Conservation (phyloP, 2,797 vertebrate species). For the Macroramphosus scolopax region DNA sequence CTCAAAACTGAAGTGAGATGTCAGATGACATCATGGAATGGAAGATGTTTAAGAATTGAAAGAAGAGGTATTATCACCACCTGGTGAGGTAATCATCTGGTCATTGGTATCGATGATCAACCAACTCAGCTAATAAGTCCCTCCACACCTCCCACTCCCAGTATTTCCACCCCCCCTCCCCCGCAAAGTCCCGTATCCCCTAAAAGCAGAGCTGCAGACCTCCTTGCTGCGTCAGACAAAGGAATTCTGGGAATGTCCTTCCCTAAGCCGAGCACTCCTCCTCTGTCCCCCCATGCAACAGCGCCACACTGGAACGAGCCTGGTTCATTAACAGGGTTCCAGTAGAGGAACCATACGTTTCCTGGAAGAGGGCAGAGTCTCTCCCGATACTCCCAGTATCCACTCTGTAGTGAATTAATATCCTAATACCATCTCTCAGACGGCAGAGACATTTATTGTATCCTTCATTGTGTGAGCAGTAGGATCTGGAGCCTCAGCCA, state of each 20-base stretch:
- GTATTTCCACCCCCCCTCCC: constrained; percentile 28
- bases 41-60: too few relatives aligned
- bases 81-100: constrained; percentile 29
- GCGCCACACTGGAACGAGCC: constrained; percentile 33
- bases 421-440: constrained; percentile 36
- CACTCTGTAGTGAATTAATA: too few relatives aligned
- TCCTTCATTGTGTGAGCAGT: constrained; percentile 25
- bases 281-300: constrained; percentile 30
- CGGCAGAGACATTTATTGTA: constrained; percentile 28
- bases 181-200: not conserved
- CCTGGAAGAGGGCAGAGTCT: constrained; percentile 43
- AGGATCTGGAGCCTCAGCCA: constrained; percentile 33
- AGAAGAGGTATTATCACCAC: not conserved
- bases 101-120: constrained; percentile 18
- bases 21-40: too few relatives aligned
- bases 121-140: constrained; percentile 34
- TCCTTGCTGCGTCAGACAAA: constrained; percentile 60
- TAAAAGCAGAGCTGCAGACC: constrained; percentile 37
- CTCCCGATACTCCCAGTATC: constrained; percentile 22
- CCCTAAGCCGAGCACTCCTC: constrained; percentile 34
- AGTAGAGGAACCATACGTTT: constrained; percentile 68
- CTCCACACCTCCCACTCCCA: constrained; percentile 38
- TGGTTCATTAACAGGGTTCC: constrained; percentile 55
- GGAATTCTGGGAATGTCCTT: constrained; percentile 74
- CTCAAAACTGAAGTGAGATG: too few relatives aligned